A percentile compares a stretch with the other conserved stretches of the same genome.
Conservation (phyloP, 1,140 invertebrate genomes). For the Cyclargus thomasi region DNA sequence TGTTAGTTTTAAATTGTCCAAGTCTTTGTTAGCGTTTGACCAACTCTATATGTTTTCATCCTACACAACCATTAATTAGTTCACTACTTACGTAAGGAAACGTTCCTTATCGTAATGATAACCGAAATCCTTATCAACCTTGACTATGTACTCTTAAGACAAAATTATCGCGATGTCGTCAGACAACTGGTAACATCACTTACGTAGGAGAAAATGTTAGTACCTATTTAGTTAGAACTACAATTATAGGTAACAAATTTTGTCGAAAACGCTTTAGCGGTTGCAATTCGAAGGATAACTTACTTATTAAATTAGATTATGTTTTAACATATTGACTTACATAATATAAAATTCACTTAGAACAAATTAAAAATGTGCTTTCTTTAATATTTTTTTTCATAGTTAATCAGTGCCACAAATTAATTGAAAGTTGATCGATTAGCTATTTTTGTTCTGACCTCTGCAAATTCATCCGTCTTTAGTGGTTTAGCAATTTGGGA, state of each 20-base stretch:
- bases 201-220: not conserved
- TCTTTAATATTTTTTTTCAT: too few species aligned
- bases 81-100: slow-evolving; percentile 19
- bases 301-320: too few species aligned
- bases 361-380: too few species aligned
- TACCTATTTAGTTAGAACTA: not conserved
- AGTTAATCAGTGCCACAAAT: not conserved
- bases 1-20: too few species aligned
- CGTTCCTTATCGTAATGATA: slow-evolving; percentile 38
- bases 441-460: not conserved
- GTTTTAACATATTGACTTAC: too few species aligned
- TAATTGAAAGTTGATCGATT: not conserved
- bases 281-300: too few species aligned
- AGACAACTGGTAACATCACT: not conserved
- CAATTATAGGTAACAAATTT: too few species aligned
- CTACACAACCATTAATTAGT: slow-evolving; percentile 11
- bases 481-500: not conserved
- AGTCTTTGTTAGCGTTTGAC: not conserved
- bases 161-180: slow-evolving; percentile 27
- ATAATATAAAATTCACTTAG: too few species aligned
- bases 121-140: slow-evolving; percentile 39
- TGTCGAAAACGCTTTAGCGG: too few species aligned
- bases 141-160: slow-evolving; percentile 32
- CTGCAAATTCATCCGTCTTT: not conserved
- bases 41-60: not conserved